Evolutionary conservation across 2,797 vertebrate species (phyloP).

Genomic region (Poecilia gillii): DNA sequence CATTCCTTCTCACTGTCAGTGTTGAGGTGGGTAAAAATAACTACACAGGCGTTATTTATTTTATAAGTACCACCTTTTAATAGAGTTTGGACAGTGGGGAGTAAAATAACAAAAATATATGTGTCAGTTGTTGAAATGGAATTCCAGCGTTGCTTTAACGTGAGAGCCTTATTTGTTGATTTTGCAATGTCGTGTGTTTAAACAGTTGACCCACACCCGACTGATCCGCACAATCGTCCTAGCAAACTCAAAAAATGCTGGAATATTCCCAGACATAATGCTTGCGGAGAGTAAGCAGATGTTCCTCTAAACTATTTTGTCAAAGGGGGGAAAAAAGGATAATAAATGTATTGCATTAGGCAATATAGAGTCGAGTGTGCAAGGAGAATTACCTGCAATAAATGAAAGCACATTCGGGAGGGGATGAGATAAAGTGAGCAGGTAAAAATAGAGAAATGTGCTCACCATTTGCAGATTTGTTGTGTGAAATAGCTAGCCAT

Average conservation of each 20-base stretch:
- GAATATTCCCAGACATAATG: constrained; percentile 38
- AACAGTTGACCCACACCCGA: constrained; percentile 46
- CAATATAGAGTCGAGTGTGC: constrained; percentile 48
- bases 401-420: constrained; percentile 64
- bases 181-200: constrained; percentile 32
- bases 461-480: constrained; percentile 66
- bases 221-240: constrained; percentile 32
- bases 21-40: constrained; percentile 8
- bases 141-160: constrained; percentile 23
- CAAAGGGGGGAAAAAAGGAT: constrained; percentile 47
- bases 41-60: constrained; percentile 21
- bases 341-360: constrained; percentile 64
- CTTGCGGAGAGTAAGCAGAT: constrained; percentile 49
- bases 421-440: constrained; percentile 66
- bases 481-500: constrained; percentile 77
- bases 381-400: constrained; percentile 70
- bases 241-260: constrained; percentile 25
- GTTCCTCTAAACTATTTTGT: constrained; percentile 52
- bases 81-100: background rate
- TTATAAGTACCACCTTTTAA: constrained; percentile 12
- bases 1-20: background rate
- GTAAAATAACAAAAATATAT: constrained; percentile 17
- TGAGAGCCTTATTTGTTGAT: constrained; percentile 34
- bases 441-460: constrained; percentile 59
- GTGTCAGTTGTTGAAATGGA: constrained; percentile 9